Evolutionary conservation across 92 coral and sea anemone genomes (phyloP).

Genomic region (Epizoanthus rinbou): DNA sequence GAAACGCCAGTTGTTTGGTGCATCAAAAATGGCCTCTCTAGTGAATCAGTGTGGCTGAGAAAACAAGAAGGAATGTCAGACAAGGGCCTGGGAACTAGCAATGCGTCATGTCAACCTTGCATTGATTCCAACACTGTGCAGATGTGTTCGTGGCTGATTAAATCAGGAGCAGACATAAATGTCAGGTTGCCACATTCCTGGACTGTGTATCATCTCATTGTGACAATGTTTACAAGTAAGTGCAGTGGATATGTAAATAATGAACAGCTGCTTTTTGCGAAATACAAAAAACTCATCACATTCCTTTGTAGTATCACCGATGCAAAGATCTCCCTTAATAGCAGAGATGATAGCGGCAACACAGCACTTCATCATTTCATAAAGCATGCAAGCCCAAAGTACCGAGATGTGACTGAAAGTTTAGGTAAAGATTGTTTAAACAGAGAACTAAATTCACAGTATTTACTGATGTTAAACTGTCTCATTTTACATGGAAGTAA

Average conservation of each 20-base stretch:
- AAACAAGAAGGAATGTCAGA: not conserved
- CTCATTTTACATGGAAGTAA: constrained; percentile 1
- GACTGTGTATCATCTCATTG: constrained; percentile 7
- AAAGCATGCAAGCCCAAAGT: not conserved
- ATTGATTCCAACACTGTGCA: not conserved
- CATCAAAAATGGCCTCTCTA: not conserved
- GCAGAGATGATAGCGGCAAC: constrained; percentile 16
- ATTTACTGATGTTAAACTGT: not conserved
- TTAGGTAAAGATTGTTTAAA: not conserved
- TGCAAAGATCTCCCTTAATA: not conserved
- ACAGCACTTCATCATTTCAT: not conserved
- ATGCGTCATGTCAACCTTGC: not conserved
- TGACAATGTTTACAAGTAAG: not conserved
- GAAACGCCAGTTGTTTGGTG: not conserved
- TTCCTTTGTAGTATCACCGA: not conserved
- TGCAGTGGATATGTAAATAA: not conserved
- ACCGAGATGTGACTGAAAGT: not conserved
- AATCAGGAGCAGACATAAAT: constrained; percentile 10
- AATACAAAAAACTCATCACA: not conserved
- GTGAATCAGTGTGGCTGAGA: not conserved
- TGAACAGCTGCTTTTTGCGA: not conserved
- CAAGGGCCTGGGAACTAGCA: not conserved
- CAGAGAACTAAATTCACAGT: not conserved
- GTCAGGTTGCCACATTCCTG: not conserved
- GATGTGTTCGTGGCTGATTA: constrained; percentile 6